A percentile compares a stretch with the other conserved stretches of the same genome.
These are phyloP conservation scores for Peromyscus polionotus DNA, from an alignment of 2,113 vertebrate species.

Conservation along the genomic window DNA sequence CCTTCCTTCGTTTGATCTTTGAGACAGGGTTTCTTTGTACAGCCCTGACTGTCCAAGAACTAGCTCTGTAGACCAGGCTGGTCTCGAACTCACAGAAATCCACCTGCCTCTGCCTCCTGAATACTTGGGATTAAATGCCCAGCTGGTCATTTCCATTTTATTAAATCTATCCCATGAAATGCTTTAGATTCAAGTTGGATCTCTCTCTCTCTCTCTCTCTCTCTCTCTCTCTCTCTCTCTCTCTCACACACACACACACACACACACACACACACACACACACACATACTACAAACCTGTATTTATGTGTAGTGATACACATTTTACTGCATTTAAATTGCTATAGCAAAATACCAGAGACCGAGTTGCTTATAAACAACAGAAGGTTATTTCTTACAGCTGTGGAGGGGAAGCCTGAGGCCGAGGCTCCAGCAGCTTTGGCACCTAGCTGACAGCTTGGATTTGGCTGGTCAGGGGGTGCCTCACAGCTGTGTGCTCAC, in stretches of 20 bases:
- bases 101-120: background rate
- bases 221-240: too few species aligned
- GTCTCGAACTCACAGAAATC: background rate
- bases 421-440: background rate
- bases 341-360: background rate
- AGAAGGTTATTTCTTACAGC: background rate
- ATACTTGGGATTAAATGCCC: background rate
- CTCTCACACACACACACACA: too few species aligned
- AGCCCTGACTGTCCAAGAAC: background rate
- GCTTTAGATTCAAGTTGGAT: background rate
- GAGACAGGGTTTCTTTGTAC: background rate
- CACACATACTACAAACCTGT: background rate
- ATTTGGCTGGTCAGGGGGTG: background rate
- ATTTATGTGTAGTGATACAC: background rate
- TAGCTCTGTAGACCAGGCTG: background rate
- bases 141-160: slow-evolving; percentile 24
- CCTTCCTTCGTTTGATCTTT: background rate
- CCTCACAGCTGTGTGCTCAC: background rate
- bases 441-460: background rate
- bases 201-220: too few species aligned
- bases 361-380: background rate
- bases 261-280: too few species aligned
- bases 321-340: background rate
- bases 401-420: background rate
- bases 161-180: slow-evolving; percentile 24